Conservation (phyloP, 1,140 invertebrate species). For the Mizuhopecten yessoensis region DNA sequence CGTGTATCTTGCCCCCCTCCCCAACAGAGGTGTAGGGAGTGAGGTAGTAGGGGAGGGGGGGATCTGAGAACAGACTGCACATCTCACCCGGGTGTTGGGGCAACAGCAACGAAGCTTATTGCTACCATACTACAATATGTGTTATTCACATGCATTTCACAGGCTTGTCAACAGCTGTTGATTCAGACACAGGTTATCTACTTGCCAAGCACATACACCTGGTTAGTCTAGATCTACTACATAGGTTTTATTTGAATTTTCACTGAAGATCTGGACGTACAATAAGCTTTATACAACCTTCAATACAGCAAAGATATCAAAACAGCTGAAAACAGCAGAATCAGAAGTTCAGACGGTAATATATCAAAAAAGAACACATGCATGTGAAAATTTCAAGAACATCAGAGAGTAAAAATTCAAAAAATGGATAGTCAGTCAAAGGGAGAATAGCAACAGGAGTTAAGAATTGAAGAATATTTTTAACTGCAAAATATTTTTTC, state of each 20-base stretch:
- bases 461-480: no score
- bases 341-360: no score
- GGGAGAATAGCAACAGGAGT: no score
- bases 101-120: not conserved
- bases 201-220: not conserved
- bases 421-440: no score
- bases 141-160: constrained; percentile 33
- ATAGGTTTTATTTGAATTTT: not conserved
- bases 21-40: not conserved
- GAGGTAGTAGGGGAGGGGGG: not conserved
- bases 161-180: constrained; percentile 21
- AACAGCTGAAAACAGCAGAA: no score
- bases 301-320: no score
- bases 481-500: no score
- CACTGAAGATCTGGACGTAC: not conserved
- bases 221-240: not conserved
- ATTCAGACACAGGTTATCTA: not conserved
- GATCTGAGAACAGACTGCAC: not conserved
- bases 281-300: not conserved
- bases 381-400: no score
- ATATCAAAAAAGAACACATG: no score
- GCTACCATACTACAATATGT: not conserved
- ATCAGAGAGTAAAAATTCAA: no score
- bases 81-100: not conserved
- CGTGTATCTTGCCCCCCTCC: not conserved